Conservation (phyloP, 2,797 vertebrate genomes). For the Microcaecilia unicolor region DNA sequence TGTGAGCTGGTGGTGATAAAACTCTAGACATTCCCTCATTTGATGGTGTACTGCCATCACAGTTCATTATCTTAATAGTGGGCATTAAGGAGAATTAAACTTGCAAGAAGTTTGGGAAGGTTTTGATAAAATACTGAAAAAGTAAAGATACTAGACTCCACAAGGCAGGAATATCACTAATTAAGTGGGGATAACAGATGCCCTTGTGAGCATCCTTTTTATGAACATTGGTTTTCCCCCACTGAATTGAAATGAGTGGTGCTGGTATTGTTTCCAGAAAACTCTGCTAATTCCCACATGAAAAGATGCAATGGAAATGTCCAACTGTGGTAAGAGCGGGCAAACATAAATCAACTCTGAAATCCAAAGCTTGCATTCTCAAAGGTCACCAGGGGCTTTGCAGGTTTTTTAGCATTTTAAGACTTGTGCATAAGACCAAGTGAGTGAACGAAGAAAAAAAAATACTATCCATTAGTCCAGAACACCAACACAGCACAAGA, state of each 20-base stretch:
- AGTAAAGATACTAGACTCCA: constrained; percentile 18
- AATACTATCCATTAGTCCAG: too few species aligned
- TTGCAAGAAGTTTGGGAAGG: constrained; percentile 47
- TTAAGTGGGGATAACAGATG: constrained; percentile 46
- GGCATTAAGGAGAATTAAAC: constrained; percentile 60
- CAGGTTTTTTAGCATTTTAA: constrained; percentile 54
- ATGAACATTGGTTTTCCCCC: constrained; percentile 11
- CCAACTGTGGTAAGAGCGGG: constrained; percentile 80
- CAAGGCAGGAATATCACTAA: constrained; percentile 41
- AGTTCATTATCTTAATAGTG: constrained; percentile 77
- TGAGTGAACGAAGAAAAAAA: constrained; percentile 6
- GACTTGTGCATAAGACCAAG: constrained; percentile 8
- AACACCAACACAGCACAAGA: too few species aligned
- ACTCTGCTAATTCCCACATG: constrained; percentile 69
- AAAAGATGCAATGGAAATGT: constrained; percentile 90
- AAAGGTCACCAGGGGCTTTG: constrained; percentile 70
- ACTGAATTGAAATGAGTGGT: constrained; percentile 51
- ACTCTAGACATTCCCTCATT: constrained; percentile 92
- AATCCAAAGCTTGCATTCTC: constrained; percentile 68
- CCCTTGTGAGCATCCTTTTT: constrained; percentile 28
- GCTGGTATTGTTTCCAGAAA: constrained; percentile 75
- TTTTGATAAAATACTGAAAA: constrained; percentile 45
- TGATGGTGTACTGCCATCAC: constrained; percentile 82
- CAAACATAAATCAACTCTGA: constrained; percentile 93
- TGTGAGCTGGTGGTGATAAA: constrained; percentile 82